Percentiles rank a stretch among this genome's conserved stretches.
Evolutionary conservation across 2,888 invertebrate species (phyloP).

Genomic region (Callinectes sapidus): DNA sequence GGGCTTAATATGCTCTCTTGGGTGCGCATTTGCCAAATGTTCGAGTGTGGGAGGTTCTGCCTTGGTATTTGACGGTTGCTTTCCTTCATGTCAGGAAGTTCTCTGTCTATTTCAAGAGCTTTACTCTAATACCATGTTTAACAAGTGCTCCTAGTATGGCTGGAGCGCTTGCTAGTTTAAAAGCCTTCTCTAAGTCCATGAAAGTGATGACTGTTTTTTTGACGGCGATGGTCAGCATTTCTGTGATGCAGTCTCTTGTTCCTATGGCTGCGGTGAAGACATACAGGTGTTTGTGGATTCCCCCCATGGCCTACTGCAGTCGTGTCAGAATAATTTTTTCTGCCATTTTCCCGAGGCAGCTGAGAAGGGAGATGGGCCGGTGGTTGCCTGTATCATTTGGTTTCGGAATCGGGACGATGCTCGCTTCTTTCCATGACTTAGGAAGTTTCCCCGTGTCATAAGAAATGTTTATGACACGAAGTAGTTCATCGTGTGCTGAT

Average conservation of each 20-base stretch:
- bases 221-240: background rate
- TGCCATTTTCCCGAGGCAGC: conserved; percentile 46
- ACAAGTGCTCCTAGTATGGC: background rate
- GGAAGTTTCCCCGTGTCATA: background rate
- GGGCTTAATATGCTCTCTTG: background rate
- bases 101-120: background rate
- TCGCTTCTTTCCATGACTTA: background rate
- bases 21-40: background rate
- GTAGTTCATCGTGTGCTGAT: background rate
- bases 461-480: background rate
- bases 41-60: background rate
- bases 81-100: background rate
- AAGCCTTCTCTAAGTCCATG: conserved; percentile 20
- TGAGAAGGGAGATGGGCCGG: conserved; percentile 12
- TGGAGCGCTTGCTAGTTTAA: background rate
- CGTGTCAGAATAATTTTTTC: background rate
- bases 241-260: background rate
- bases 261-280: background rate
- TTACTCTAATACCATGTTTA: background rate
- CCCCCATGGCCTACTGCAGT: background rate
- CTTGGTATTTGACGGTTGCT: background rate
- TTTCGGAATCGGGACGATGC: conserved; percentile 28
- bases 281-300: background rate
- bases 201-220: background rate
- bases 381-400: background rate